phyloP scores from a whole-genome alignment of 2,113 vertebrate species.

The Brienomyrus brachyistius region DNA sequence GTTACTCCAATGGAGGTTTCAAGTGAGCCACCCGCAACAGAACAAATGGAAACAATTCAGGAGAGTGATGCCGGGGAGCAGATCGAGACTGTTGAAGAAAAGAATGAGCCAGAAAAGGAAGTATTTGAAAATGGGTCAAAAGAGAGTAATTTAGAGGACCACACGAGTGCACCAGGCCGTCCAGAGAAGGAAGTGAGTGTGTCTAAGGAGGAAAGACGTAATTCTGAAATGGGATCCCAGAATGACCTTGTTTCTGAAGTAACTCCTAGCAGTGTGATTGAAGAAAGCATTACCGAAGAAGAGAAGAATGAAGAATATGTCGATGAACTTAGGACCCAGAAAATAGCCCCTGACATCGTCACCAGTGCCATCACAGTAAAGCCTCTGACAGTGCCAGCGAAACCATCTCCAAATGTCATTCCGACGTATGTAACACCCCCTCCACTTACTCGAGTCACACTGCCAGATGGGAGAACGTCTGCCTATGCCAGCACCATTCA shows the following conservation, averaged over 20 bases:
- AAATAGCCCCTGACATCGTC: slow-evolving; percentile 44
- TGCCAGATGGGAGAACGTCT: slow-evolving; percentile 62
- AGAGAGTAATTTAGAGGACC: slow-evolving; percentile 42
- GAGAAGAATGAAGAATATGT: slow-evolving; percentile 34
- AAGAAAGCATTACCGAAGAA: slow-evolving; percentile 38
- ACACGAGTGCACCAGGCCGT: slow-evolving; percentile 43
- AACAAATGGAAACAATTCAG: slow-evolving; percentile 28
- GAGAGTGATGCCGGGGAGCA: slow-evolving; percentile 48
- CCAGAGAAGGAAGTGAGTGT: slow-evolving; percentile 57
- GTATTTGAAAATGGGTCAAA: background rate
- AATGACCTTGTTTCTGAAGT: slow-evolving; percentile 36
- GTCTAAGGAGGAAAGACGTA: slow-evolving; percentile 51
- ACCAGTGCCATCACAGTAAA: slow-evolving; percentile 44
- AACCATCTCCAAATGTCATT: slow-evolving; percentile 29
- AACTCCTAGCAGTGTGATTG: slow-evolving; percentile 36
- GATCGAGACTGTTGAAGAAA: slow-evolving; percentile 37
- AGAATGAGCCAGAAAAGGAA: slow-evolving; percentile 37
- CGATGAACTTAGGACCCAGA: slow-evolving; percentile 23
- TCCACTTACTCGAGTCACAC: slow-evolving; percentile 45
- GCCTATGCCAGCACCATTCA: slow-evolving; percentile 88
- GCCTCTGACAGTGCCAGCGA: slow-evolving; percentile 40
- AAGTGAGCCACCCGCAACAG: slow-evolving; percentile 45
- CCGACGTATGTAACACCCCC: slow-evolving; percentile 43
- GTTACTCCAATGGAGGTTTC: slow-evolving; percentile 46
- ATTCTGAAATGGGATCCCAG: slow-evolving; percentile 42